Evolutionary conservation across 1,140 invertebrate genomes (phyloP).

Genomic region (Pseudomyrmex flavicornis): DNA sequence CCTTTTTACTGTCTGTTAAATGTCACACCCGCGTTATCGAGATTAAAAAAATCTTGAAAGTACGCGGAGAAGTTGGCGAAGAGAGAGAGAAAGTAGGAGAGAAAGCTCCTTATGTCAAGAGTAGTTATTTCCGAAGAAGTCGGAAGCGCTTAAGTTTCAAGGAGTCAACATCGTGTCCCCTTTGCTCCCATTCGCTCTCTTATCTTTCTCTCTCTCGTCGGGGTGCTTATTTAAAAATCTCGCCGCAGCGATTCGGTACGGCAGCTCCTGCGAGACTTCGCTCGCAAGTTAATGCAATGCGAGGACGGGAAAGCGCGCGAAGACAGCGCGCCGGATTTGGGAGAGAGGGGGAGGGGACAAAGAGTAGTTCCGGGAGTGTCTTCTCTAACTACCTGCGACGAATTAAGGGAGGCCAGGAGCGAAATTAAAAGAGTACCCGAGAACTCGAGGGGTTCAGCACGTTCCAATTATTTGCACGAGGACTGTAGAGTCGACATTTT

Average conservation of each 20-base stretch:
- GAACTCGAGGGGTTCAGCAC: slow-evolving; percentile 74
- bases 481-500: slow-evolving; percentile 55
- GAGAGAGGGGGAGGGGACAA: not conserved
- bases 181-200: no score
- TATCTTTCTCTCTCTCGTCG: not conserved
- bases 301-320: slow-evolving; percentile 25
- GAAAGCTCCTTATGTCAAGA: slow-evolving; percentile 52
- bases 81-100: slow-evolving; percentile 7
- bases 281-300: slow-evolving; percentile 65
- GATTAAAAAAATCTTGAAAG: slow-evolving; percentile 52
- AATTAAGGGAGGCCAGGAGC: slow-evolving; percentile 73
- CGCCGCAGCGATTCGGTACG: slow-evolving; percentile 24
- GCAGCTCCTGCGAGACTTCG: slow-evolving; percentile 3
- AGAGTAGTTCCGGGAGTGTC: slow-evolving; percentile 59
- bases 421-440: slow-evolving; percentile 73
- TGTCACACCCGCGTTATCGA: slow-evolving; percentile 22
- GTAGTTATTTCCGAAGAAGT: slow-evolving; percentile 47
- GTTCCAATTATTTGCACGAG: slow-evolving; percentile 77
- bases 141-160: slow-evolving; percentile 53
- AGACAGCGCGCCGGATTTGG: slow-evolving; percentile 52
- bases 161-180: slow-evolving; percentile 33
- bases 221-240: slow-evolving; percentile 37
- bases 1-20: not conserved
- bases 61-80: slow-evolving; percentile 11
- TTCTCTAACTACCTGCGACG: slow-evolving; percentile 74